Evolutionary conservation across 1,140 invertebrate genomes (phyloP).

Genomic region (Mycetomoellerius zeteki): DNA sequence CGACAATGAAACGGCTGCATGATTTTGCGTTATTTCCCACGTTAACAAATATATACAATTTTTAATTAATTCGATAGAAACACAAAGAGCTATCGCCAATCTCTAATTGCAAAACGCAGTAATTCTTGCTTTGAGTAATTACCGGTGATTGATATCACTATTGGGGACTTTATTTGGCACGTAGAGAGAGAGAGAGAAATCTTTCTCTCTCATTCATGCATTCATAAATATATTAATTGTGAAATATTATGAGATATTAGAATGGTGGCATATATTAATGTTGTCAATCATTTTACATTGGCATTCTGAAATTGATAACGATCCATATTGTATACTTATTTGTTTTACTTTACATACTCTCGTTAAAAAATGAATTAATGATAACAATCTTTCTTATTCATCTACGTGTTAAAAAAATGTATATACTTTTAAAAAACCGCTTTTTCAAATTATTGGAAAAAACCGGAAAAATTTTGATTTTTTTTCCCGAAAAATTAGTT

Average conservation of each 20-base stretch:
- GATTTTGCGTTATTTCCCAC: background rate
- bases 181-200: no score
- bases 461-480: no score
- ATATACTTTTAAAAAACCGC: no score
- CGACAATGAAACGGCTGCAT: background rate
- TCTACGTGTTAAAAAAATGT: background rate
- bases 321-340: background rate
- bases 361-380: background rate
- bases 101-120: slow-evolving; percentile 1
- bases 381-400: background rate
- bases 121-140: slow-evolving; percentile 15
- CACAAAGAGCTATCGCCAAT: background rate
- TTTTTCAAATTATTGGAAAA: no score
- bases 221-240: slow-evolving; percentile 22
- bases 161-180: background rate
- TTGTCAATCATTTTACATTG: slow-evolving; percentile 2
- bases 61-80: slow-evolving; percentile 7
- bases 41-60: background rate
- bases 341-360: background rate
- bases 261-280: background rate
- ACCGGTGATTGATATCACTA: background rate
- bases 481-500: no score
- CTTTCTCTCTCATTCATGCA: background rate
- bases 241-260: slow-evolving; percentile 18
- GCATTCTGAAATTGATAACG: slow-evolving; percentile 27